Evolutionary conservation across 2,888 invertebrate species (phyloP), one percentile per base, ranked within the genome.

Genomic region (Phalera bucephala): DNA sequence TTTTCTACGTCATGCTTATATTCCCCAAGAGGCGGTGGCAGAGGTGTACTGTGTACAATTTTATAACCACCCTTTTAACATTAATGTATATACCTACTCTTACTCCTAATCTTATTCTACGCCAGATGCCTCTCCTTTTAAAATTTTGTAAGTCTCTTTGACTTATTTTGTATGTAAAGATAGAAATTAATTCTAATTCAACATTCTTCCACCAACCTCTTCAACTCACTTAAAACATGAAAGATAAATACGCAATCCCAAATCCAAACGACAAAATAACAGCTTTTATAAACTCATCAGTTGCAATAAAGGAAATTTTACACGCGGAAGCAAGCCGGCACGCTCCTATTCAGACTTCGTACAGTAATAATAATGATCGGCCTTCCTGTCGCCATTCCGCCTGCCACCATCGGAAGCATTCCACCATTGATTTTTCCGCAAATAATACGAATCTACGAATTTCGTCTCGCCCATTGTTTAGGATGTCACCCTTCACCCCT

Each of bases 371-470:
- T 85, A 84, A 84, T 79, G 77, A 81, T 80, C 77, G 60, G 64
- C 72, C 78, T 83, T 84, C 81, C 84, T 80, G 78, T 73, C 75
- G 69, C 71, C 72, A 64, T 63, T 71, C 37, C 49, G 47, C 47
- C 65, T 68, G 65, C 70, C 68, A 74, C 68, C 72, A 74, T 75
- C 81, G 88, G 88, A 86, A 86, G 64, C 78, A 53, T 73, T 80
- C 75, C 71, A 59, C 80, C 85, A 86, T 88, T 85, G 84, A 87
- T 88, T 89, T 87, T 86, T 87, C 88, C 87, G 82, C 80, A 86
- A 85, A 86, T 83, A 83, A 80, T 82, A 74, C 62, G 69, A 71
- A 69, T 72, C 71, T 69, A 69, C 64, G 59, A 72, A 75, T 76
- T 66, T 66, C 50, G 57, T 50, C 57, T 61, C 54, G 52, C 47